A percentile compares a stretch with the other conserved stretches of the same genome.
phyloP scores from a whole-genome alignment of 2,797 vertebrate genomes.

The Megalops cyprinoides region DNA sequence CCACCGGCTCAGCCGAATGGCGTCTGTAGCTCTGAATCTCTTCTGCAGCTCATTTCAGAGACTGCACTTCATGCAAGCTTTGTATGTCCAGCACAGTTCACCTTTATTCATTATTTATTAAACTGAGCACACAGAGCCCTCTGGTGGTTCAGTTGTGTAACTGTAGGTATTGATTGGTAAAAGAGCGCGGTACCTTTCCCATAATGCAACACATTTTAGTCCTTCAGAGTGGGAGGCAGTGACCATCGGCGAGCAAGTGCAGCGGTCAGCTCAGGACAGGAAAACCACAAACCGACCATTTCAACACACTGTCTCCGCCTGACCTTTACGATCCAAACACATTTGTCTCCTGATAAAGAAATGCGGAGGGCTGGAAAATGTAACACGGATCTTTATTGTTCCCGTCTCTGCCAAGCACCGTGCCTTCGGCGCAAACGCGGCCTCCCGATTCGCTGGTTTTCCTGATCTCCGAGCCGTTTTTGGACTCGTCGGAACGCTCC shows the following conservation, averaged over 20 bases:
- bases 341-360: not conserved
- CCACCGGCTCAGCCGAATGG: not conserved
- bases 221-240: not conserved
- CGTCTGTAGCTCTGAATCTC: not conserved
- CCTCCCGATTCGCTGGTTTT: not conserved
- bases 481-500: not conserved
- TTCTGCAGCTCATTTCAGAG: not conserved
- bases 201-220: not conserved
- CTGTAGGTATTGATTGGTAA: not conserved
- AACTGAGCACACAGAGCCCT: not conserved
- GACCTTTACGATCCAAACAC: constrained; percentile 10
- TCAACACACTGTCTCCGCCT: not conserved
- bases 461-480: not conserved
- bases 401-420: not conserved
- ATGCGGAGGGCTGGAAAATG: not conserved
- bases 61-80: not conserved
- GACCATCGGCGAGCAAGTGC: not conserved
- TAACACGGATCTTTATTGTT: not conserved
- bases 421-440: not conserved
- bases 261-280: not conserved
- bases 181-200: not conserved
- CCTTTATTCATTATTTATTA: too few species aligned
- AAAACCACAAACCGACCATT: not conserved
- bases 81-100: too few species aligned
- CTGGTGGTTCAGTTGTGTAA: not conserved